Evolutionary conservation across 2,113 vertebrate species (phyloP).

Genomic region (Bujurquina vittata): DNA sequence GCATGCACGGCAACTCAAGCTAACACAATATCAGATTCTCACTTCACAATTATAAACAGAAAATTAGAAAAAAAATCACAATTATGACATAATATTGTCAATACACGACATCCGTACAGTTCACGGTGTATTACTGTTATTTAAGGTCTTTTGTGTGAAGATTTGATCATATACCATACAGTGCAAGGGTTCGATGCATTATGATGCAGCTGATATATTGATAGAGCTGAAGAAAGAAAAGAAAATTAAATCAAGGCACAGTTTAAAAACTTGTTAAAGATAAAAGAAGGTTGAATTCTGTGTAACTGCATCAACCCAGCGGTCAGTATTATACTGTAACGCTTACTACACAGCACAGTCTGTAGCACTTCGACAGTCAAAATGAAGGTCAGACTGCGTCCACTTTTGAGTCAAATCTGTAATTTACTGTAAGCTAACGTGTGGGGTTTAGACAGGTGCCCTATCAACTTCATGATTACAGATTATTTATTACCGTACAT

Average conservation of each 20-base stretch:
- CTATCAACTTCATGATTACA: background rate
- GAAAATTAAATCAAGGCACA: background rate
- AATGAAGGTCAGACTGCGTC: background rate
- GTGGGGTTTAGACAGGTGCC: background rate
- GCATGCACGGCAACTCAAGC: background rate
- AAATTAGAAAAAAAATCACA: background rate
- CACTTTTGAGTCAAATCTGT: background rate
- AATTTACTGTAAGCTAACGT: background rate
- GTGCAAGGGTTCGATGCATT: background rate
- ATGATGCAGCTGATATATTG: background rate
- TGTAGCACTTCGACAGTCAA: background rate
- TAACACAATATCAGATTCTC: background rate
- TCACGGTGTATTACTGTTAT: background rate
- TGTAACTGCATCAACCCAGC: background rate
- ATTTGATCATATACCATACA: too few relatives aligned
- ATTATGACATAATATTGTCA: background rate
- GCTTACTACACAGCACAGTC: too few relatives aligned
- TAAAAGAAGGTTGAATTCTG: background rate
- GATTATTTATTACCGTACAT: background rate
- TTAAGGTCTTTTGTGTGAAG: background rate
- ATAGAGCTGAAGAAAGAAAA: background rate
- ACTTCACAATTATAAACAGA: background rate
- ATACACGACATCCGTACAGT: background rate
- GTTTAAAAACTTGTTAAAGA: background rate
- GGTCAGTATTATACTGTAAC: background rate